phyloP scores from a whole-genome alignment of 2,888 invertebrate species.

The Dynastes tityus region DNA sequence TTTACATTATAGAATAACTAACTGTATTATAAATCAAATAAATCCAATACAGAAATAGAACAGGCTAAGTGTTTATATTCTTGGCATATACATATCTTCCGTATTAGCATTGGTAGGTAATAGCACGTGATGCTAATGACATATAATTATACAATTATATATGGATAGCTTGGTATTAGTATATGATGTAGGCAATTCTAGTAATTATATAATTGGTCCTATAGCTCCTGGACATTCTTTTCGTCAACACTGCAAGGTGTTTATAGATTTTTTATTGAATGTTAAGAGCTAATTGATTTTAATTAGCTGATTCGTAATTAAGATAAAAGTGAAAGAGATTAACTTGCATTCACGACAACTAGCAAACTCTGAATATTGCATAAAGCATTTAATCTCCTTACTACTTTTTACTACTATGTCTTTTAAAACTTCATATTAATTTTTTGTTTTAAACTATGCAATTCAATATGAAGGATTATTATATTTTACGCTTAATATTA shows the following conservation, averaged over 20 bases:
- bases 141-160: conserved; percentile 28
- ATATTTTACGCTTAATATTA: background rate
- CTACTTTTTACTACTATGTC: too few relatives aligned
- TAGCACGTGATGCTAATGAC: conserved; percentile 20
- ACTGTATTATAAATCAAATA: too few relatives aligned
- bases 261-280: background rate
- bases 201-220: background rate
- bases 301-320: background rate
- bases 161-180: background rate
- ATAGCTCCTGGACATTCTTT: background rate
- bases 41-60: too few relatives aligned
- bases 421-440: too few relatives aligned
- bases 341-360: too few relatives aligned
- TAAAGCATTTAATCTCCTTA: too few relatives aligned
- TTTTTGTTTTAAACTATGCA: too few relatives aligned
- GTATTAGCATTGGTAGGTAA: background rate
- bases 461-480: too few relatives aligned
- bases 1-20: too few relatives aligned
- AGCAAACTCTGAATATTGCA: too few relatives aligned
- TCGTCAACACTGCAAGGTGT: background rate
- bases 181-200: background rate
- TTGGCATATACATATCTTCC: background rate
- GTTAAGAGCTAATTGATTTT: background rate
- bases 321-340: background rate
- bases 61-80: too few relatives aligned